A percentile compares a stretch with the other conserved stretches of the same genome.
Evolutionary conservation across 2,888 invertebrate species (phyloP).

Genomic region (Agrotis clavis): DNA sequence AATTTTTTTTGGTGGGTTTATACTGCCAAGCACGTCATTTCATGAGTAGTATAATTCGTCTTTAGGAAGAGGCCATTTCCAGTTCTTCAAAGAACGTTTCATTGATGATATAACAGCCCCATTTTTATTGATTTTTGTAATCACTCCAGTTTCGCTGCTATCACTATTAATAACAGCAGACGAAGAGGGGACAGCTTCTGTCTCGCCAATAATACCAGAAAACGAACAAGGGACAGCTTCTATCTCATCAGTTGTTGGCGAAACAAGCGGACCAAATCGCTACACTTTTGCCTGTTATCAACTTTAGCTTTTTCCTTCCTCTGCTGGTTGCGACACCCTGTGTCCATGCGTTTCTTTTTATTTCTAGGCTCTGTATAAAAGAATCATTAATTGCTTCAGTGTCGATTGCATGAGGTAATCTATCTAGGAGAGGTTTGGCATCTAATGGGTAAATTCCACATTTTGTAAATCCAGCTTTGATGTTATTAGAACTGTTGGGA

Average conservation of each 20-base stretch:
- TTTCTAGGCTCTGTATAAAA: slow-evolving; percentile 7
- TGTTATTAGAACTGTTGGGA: slow-evolving; percentile 4
- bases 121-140: slow-evolving; percentile 6
- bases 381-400: slow-evolving; percentile 7
- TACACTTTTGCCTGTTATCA: slow-evolving; percentile 15
- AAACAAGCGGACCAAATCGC: slow-evolving; percentile 8
- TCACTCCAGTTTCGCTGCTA: slow-evolving; percentile 3
- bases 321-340: slow-evolving; percentile 7
- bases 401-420: slow-evolving; percentile 4
- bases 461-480: slow-evolving; percentile 11
- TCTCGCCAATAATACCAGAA: neutral
- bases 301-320: slow-evolving; percentile 6
- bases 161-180: slow-evolving; percentile 5
- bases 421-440: slow-evolving; percentile 12
- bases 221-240: slow-evolving; percentile 3
- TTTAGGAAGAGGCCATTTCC: slow-evolving; percentile 7
- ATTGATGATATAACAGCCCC: slow-evolving; percentile 13
- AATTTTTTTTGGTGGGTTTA: too few species aligned
- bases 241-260: slow-evolving; percentile 5
- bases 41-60: slow-evolving; percentile 11
- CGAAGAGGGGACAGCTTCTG: neutral
- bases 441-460: slow-evolving; percentile 8
- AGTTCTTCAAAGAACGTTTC: slow-evolving; percentile 14
- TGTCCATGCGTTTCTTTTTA: slow-evolving; percentile 7
- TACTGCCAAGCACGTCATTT: neutral